Percentiles rank a stretch among this genome's conserved stretches.
These are phyloP conservation scores for Entomobrya multifasciata DNA, from an alignment of 2,888 invertebrate genomes.

Conservation along the genomic window DNA sequence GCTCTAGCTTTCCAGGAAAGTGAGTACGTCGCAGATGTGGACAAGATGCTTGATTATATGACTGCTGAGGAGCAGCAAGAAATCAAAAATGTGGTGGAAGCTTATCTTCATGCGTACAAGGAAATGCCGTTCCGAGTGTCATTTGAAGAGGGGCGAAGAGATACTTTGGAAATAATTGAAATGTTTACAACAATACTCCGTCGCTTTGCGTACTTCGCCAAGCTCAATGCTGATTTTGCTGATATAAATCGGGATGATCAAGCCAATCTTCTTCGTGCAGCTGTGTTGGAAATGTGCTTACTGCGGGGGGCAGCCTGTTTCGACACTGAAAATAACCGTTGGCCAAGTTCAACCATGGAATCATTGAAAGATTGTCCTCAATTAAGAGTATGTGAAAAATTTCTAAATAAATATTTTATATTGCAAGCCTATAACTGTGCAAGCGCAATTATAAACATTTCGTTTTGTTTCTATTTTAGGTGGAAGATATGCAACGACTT, in stretches of 20 bases:
- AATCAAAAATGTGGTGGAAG: constrained; percentile 80
- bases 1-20: constrained; percentile 58
- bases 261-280: constrained; percentile 80
- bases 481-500: constrained; percentile 80
- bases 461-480: too few species aligned
- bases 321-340: constrained; percentile 80
- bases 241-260: constrained; percentile 79
- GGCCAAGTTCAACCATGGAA: constrained; percentile 79
- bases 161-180: constrained; percentile 80
- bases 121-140: constrained; percentile 79
- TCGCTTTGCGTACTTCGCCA: constrained; percentile 80
- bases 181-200: constrained; percentile 81
- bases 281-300: constrained; percentile 82
- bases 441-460: not conserved
- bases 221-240: constrained; percentile 80
- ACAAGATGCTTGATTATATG: constrained; percentile 78
- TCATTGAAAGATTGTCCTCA: constrained; percentile 80
- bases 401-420: too few species aligned
- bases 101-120: constrained; percentile 80
- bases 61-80: constrained; percentile 76
- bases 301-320: constrained; percentile 82
- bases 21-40: constrained; percentile 76
- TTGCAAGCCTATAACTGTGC: not conserved
- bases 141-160: constrained; percentile 60
- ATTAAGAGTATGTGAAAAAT: constrained; percentile 75